Evolutionary conservation across 2,888 invertebrate species (phyloP).

Genomic region (Petrolisthes manimaculis): DNA sequence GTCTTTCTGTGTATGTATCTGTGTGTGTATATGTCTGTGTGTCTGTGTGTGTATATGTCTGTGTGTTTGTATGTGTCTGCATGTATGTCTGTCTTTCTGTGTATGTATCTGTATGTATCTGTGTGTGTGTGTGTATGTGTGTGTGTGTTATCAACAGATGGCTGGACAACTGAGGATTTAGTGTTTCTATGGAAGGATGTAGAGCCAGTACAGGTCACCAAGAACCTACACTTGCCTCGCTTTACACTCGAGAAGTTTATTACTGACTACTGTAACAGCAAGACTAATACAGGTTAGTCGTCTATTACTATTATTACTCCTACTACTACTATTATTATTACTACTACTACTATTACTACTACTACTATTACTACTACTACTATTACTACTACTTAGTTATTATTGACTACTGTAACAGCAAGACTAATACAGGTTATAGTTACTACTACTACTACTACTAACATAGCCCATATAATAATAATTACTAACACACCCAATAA

Average conservation of each 20-base stretch:
- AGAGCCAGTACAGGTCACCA: constrained; percentile 95
- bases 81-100: no score
- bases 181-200: constrained; percentile 93
- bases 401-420: constrained; percentile 39
- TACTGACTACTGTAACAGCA: constrained; percentile 93
- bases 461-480: no score
- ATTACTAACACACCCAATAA: no score
- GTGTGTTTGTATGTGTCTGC: constrained; percentile 29
- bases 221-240: constrained; percentile 91
- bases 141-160: constrained; percentile 78
- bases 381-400: not conserved
- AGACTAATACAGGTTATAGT: constrained; percentile 31
- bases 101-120: not conserved
- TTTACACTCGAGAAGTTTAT: constrained; percentile 95
- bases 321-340: no score
- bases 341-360: constrained; percentile 68
- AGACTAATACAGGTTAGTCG: no score
- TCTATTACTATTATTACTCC: no score
- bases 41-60: constrained; percentile 12
- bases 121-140: no score
- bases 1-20: no score
- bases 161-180: constrained; percentile 96
- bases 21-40: not conserved
- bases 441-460: no score
- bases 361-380: not conserved